A percentile compares a stretch with the other conserved stretches of the same genome.
phyloP scores from a whole-genome alignment of 2,113 vertebrate species.

The Crocuta crocuta region DNA sequence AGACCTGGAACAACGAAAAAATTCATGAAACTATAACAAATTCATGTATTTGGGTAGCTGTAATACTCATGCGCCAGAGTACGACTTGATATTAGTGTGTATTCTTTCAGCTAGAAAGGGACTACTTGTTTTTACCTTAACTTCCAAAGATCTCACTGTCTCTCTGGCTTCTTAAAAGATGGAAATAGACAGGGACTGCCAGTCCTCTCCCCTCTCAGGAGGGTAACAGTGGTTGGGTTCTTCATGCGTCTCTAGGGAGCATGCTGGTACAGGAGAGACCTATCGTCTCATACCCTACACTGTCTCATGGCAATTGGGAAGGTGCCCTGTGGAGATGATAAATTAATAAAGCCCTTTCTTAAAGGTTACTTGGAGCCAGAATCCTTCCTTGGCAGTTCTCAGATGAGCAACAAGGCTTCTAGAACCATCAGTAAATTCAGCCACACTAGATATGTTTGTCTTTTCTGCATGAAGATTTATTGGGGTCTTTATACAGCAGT shows the following conservation, averaged over 20 bases:
- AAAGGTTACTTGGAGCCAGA: not conserved
- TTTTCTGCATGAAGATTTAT: slow-evolving; percentile 7
- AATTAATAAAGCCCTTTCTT: not conserved
- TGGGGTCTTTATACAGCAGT: not conserved
- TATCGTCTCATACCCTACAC: not conserved
- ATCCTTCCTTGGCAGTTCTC: not conserved
- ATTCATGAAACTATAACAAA: not conserved
- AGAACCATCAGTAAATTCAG: not conserved
- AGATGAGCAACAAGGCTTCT: not conserved
- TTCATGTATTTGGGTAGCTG: not conserved
- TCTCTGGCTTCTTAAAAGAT: not conserved
- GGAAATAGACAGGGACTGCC: not conserved
- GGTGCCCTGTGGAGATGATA: not conserved
- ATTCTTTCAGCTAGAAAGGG: not conserved
- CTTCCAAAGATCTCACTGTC: not conserved
- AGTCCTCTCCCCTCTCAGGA: not conserved
- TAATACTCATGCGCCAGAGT: too few species aligned
- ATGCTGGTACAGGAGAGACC: not conserved
- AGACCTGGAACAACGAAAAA: not conserved
- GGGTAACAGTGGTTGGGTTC: not conserved
- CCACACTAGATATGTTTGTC: not conserved
- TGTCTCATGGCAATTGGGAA: not conserved
- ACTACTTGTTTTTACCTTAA: not conserved
- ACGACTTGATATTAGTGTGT: not conserved
- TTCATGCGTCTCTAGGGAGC: not conserved